phyloP scores from a whole-genome alignment of 2,888 invertebrate species.

The Dicranocentrus wangi region DNA sequence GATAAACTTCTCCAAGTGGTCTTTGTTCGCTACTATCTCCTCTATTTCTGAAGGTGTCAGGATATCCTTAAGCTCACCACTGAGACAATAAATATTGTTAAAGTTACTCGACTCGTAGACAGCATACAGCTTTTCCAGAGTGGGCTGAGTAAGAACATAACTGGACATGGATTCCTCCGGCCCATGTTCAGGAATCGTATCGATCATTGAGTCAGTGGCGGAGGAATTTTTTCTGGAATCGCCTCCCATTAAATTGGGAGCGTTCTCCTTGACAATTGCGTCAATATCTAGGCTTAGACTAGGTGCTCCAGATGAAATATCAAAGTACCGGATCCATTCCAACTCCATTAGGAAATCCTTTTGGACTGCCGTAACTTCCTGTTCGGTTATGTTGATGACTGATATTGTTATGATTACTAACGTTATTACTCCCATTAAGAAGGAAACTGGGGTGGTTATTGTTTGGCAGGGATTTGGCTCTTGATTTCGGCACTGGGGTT shows the following conservation, averaged over 20 bases:
- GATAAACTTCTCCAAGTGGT: conserved; percentile 73
- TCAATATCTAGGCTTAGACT: conserved; percentile 70
- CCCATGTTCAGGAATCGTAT: conserved; percentile 55
- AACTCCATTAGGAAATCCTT: conserved; percentile 36
- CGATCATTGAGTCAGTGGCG: conserved; percentile 38
- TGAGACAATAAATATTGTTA: conserved; percentile 74
- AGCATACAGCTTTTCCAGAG: conserved; percentile 69
- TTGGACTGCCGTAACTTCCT: conserved; percentile 32
- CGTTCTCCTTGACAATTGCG: conserved; percentile 70
- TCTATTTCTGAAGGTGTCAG: conserved; percentile 74
- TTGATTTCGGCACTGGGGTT: conserved; percentile 47
- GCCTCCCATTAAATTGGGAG: conserved; percentile 68
- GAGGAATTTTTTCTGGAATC: conserved; percentile 55
- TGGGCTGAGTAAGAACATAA: conserved; percentile 69
- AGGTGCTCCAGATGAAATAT: conserved; percentile 41
- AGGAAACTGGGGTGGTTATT: conserved; percentile 1
- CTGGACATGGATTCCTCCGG: conserved; percentile 68
- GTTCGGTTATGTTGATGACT: conserved; percentile 8
- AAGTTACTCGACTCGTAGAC: conserved; percentile 73
- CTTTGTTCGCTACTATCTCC: conserved; percentile 74
- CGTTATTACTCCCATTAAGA: not conserved
- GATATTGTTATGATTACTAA: conserved; percentile 22
- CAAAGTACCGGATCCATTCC: conserved; percentile 46
- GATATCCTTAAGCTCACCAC: conserved; percentile 74
- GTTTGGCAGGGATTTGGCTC: conserved; percentile 48